Conservation (phyloP, 2,888 invertebrate species). For the Andrena dorsata region DNA sequence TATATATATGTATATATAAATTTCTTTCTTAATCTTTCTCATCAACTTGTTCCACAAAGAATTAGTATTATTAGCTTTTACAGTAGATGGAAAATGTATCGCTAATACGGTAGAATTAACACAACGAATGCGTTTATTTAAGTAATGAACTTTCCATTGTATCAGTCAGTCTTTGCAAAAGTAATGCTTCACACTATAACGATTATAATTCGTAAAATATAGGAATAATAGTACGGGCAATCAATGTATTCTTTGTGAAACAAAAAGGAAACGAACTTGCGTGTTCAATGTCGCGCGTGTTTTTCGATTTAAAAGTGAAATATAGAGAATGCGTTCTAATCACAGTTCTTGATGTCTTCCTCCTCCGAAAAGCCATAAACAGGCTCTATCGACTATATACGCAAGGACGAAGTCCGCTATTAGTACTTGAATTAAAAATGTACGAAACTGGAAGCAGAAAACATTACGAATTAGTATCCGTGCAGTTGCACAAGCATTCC, state of each 20-base stretch:
- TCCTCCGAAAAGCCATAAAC: constrained; percentile 95
- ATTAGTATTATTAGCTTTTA: constrained; percentile 16
- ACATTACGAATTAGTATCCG: constrained; percentile 6
- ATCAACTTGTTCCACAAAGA: constrained; percentile 55
- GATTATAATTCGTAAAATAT: constrained; percentile 9
- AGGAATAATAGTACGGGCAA: background rate
- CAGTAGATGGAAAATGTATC: background rate
- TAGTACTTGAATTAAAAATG: constrained; percentile 92
- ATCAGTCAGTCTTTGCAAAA: constrained; percentile 51
- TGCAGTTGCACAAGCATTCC: constrained; percentile 21
- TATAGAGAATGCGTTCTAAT: constrained; percentile 65
- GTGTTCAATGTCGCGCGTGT: constrained; percentile 49
- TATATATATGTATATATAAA: constrained; percentile 17
- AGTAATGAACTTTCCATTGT: constrained; percentile 16
- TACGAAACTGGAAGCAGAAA: constrained; percentile 91
- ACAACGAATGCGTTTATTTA: constrained; percentile 14
- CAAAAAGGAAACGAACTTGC: constrained; percentile 54
- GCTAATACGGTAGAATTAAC: constrained; percentile 9
- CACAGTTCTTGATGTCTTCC: constrained; percentile 86
- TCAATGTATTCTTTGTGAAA: constrained; percentile 55
- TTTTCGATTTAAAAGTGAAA: constrained; percentile 39
- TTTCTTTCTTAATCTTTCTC: constrained; percentile 14
- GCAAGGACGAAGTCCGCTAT: constrained; percentile 94
- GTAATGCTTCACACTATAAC: constrained; percentile 22
- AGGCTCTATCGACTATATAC: constrained; percentile 93